Conservation (phyloP, 2,113 vertebrate species). For the Tachuris rubrigastra region DNA sequence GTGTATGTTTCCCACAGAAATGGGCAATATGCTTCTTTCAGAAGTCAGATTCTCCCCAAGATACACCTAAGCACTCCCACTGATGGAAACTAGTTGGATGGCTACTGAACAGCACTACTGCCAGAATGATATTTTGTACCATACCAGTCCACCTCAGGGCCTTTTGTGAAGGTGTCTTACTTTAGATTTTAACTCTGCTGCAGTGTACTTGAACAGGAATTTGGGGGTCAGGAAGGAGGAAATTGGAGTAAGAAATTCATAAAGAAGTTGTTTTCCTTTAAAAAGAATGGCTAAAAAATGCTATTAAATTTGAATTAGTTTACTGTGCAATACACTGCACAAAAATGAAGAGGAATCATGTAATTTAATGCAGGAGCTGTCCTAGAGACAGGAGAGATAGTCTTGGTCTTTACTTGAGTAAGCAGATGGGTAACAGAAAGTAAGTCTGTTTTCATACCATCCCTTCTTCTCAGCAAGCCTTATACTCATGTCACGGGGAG, state of each 20-base stretch:
- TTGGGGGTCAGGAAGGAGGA: background rate
- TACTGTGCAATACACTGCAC: background rate
- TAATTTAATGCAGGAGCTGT: background rate
- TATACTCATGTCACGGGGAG: background rate
- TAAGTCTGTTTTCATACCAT: background rate
- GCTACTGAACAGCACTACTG: background rate
- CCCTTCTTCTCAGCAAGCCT: background rate
- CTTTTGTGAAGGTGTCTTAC: background rate
- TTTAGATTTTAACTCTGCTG: background rate
- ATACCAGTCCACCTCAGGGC: background rate
- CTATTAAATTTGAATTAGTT: background rate
- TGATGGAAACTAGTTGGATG: background rate
- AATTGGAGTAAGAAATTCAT: background rate
- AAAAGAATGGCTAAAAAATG: background rate
- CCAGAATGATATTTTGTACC: background rate
- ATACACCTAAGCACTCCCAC: background rate
- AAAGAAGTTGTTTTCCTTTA: background rate
- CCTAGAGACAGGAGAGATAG: background rate
- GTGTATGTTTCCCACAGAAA: background rate
- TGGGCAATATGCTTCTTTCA: background rate
- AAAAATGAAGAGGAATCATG: background rate
- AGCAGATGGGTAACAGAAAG: slow-evolving; percentile 16
- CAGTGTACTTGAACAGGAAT: background rate
- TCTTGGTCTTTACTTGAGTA: background rate
- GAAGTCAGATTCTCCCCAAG: background rate